These are phyloP conservation scores for Hetaerina titia DNA, from an alignment of 2,888 invertebrate species.

Conservation along the genomic window DNA sequence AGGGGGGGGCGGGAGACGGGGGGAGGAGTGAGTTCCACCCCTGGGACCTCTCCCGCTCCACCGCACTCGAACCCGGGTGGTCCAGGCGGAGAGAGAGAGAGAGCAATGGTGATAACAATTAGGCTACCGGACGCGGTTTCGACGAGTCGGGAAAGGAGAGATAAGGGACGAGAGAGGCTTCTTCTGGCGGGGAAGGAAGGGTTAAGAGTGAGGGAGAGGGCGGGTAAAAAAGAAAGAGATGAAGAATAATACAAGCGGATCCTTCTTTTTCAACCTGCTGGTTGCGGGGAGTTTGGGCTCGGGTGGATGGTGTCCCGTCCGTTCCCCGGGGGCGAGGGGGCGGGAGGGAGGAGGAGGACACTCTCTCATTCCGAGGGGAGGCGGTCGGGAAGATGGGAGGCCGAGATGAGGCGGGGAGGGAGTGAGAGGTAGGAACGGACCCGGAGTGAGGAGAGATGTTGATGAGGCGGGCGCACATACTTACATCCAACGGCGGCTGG, in stretches of 20 bases:
- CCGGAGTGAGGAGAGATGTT: conserved; percentile 42
- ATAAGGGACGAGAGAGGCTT: background rate
- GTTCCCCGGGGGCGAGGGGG: too few species aligned
- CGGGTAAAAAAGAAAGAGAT: background rate
- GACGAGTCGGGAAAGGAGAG: background rate
- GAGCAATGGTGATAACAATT: conserved; percentile 59
- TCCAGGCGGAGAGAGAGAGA: conserved; percentile 40
- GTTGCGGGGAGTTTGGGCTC: too few species aligned
- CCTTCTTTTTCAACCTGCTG: background rate
- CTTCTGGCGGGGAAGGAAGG: background rate
- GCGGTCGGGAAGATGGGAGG: background rate
- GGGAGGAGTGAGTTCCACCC: background rate
- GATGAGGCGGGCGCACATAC: conserved; percentile 17
- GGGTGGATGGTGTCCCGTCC: too few species aligned
- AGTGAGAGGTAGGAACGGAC: background rate
- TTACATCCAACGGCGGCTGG: conserved; percentile 27
- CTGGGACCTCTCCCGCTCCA: background rate
- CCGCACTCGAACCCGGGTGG: conserved; percentile 54
- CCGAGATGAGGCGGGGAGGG: background rate
- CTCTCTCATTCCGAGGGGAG: too few species aligned
- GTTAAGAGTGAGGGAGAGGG: background rate
- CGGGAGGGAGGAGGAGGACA: too few species aligned
- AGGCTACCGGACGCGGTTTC: conserved; percentile 58
- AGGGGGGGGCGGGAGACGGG: background rate
- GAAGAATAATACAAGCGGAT: background rate